Evolutionary conservation across 2,113 vertebrate species (phyloP).

Genomic region (Phaetusa simplex): DNA sequence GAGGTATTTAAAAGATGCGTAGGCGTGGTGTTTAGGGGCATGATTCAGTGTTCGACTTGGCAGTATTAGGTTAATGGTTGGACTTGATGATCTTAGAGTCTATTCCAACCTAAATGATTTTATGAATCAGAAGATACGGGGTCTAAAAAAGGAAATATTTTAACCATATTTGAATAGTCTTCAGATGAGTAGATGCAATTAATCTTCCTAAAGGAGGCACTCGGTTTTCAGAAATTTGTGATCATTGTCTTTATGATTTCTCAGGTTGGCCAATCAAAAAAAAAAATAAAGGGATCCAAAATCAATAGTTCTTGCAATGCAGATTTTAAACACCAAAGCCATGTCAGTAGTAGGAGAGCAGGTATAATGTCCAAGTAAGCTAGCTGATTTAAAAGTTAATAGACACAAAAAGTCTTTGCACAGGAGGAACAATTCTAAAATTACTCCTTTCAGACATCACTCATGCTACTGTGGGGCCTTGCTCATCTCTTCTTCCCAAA

Average conservation of each 20-base stretch:
- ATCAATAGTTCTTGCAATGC: background rate
- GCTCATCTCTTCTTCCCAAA: constrained; percentile 28
- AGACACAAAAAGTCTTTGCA: background rate
- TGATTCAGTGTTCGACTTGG: background rate
- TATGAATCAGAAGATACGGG: background rate
- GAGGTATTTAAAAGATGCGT: background rate
- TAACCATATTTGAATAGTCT: background rate
- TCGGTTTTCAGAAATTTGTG: background rate
- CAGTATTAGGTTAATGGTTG: background rate
- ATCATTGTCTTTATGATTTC: background rate
- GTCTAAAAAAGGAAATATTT: background rate
- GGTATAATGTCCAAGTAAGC: background rate
- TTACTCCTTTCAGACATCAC: constrained; percentile 25
- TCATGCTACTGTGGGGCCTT: background rate
- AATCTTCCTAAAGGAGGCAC: background rate
- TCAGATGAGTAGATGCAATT: background rate
- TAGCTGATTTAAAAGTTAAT: constrained; percentile 22
- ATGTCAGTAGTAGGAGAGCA: background rate
- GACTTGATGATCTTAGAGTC: background rate
- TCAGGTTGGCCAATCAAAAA: background rate
- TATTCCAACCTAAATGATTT: background rate
- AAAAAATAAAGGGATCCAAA: background rate
- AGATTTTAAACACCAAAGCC: background rate
- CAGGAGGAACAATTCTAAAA: constrained; percentile 39
- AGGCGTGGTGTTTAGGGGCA: background rate